Evolutionary conservation across 2,888 invertebrate species (phyloP).

Genomic region (Digitonthophagus gazella): DNA sequence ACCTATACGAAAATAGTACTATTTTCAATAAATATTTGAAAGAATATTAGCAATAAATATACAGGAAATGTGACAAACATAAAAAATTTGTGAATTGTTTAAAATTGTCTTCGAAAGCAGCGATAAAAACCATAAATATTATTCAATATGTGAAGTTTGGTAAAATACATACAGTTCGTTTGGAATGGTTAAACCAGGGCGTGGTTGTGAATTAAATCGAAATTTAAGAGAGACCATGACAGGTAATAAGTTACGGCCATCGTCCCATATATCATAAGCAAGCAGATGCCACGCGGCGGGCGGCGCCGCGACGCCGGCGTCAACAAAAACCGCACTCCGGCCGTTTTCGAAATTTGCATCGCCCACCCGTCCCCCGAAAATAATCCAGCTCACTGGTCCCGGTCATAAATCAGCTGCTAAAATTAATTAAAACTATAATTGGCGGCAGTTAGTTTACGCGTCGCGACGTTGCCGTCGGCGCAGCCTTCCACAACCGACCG

Average conservation of each 20-base stretch:
- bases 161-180: not conserved
- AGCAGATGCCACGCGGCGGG: not conserved
- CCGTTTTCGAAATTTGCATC: not conserved
- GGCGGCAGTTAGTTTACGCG: not conserved
- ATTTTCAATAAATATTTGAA: no score
- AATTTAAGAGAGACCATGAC: slow-evolving; percentile 13
- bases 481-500: not conserved
- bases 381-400: not conserved
- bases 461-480: not conserved
- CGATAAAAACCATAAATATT: no score
- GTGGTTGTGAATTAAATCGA: slow-evolving; percentile 11
- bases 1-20: no score
- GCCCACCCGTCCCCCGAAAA: not conserved
- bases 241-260: slow-evolving; percentile 11
- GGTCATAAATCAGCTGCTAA: not conserved
- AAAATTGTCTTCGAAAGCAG: no score
- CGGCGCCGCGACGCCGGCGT: not conserved
- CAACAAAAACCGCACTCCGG: slow-evolving; percentile 3
- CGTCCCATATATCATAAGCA: slow-evolving; percentile 3
- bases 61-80: no score
- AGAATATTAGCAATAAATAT: no score
- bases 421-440: slow-evolving; percentile 8
- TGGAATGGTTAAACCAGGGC: slow-evolving; percentile 2
- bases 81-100: no score
- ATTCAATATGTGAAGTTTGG: not conserved